phyloP scores from a whole-genome alignment of 2,888 invertebrate genomes.

The Zaprionus bogoriensis region DNA sequence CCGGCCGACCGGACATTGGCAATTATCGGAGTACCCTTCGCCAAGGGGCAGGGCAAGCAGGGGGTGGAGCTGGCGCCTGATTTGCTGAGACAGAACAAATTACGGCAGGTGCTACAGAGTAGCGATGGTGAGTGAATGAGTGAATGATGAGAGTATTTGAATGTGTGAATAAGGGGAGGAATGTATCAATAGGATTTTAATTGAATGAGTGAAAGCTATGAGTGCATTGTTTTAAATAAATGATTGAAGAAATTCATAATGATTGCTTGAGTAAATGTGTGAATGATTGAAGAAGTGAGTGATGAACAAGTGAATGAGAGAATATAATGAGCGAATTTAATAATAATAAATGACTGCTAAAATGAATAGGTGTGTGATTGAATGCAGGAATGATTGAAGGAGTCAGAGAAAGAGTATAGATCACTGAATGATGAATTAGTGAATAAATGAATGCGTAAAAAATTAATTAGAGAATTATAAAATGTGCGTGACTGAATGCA shows the following conservation, averaged over 20 bases:
- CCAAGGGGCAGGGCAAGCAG: conserved; percentile 88
- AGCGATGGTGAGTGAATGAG: conserved; percentile 84
- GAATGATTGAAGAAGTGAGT: neutral
- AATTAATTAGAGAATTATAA: no score
- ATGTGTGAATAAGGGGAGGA: neutral
- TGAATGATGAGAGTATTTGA: neutral
- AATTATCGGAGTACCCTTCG: conserved; percentile 91
- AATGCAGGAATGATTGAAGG: neutral
- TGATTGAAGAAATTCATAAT: no score
- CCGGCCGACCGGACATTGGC: conserved; percentile 83
- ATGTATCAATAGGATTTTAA: neutral
- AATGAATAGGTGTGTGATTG: neutral
- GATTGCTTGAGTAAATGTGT: neutral
- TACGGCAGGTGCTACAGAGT: conserved; percentile 85
- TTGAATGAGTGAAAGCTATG: neutral
- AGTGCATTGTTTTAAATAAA: no score
- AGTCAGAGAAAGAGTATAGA: neutral
- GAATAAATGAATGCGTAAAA: neutral
- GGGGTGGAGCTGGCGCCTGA: conserved; percentile 90
- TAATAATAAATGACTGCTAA: neutral
- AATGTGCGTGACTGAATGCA: neutral
- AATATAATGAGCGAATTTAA: neutral
- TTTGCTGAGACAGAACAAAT: conserved; percentile 86
- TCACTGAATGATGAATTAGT: neutral
- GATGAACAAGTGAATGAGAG: neutral